phyloP scores from a whole-genome alignment of 2,797 vertebrate species.

The Anas flavirostris region DNA sequence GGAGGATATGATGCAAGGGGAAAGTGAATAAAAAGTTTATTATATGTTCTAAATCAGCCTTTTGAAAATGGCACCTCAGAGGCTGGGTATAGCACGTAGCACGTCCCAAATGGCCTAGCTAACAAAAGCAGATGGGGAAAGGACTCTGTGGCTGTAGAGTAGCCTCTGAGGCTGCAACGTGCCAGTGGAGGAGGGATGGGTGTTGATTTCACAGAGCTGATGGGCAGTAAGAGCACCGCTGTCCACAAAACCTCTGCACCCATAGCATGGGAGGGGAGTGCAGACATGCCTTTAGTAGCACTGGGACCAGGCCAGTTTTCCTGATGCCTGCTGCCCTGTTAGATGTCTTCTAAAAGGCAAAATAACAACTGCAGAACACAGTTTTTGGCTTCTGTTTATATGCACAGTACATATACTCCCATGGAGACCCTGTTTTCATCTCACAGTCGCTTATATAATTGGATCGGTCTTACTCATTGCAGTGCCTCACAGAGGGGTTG shows the following conservation, averaged over 20 bases:
- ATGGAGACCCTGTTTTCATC: background rate
- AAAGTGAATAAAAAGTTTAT: background rate
- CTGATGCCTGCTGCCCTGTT: background rate
- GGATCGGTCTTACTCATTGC: background rate
- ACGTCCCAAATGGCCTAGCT: background rate
- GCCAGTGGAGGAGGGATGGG: background rate
- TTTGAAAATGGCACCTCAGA: background rate
- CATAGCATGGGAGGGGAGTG: background rate
- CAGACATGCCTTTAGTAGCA: background rate
- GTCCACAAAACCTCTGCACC: background rate
- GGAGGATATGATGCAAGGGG: background rate
- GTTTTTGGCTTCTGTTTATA: background rate
- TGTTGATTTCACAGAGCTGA: background rate
- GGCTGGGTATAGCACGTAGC: background rate
- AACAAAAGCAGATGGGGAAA: background rate
- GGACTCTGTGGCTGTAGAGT: background rate
- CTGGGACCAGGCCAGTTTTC: background rate
- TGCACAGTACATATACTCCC: background rate
- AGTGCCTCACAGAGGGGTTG: background rate
- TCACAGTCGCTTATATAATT: background rate
- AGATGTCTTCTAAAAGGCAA: background rate
- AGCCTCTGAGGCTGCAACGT: fast-evolving
- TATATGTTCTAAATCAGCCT: background rate
- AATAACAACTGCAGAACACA: background rate
- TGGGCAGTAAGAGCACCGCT: background rate